Evolutionary conservation across 2,888 invertebrate species (phyloP).

Genomic region (Drosophila colorata): DNA sequence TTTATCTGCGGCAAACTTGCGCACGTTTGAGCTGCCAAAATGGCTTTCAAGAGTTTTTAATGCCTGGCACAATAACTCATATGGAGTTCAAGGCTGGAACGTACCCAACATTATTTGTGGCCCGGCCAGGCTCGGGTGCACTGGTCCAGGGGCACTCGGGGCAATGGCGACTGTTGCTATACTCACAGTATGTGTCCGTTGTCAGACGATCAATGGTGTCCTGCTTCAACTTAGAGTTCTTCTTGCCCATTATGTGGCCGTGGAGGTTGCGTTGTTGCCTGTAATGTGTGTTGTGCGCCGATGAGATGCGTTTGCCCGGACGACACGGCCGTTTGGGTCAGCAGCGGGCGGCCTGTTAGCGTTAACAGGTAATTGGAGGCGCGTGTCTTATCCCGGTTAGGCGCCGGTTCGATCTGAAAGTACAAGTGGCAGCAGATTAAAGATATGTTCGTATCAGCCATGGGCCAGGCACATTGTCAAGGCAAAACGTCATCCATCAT

Average conservation of each 20-base stretch:
- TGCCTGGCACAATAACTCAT: conserved; percentile 54
- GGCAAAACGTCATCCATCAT: conserved; percentile 53
- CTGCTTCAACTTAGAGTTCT: conserved; percentile 97
- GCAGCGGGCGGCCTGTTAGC: conserved; percentile 29
- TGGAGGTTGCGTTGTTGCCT: conserved; percentile 37
- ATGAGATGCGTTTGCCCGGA: background rate
- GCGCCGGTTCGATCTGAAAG: conserved; percentile 61
- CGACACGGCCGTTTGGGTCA: conserved; percentile 30
- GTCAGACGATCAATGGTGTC: conserved; percentile 97
- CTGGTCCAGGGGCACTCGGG: background rate
- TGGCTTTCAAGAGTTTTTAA: conserved; percentile 68
- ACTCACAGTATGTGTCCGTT: conserved; percentile 97
- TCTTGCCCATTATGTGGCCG: conserved; percentile 93
- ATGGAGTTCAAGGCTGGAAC: conserved; percentile 66
- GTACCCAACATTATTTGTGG: conserved; percentile 53
- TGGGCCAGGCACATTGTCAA: conserved; percentile 42
- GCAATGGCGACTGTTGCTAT: conserved; percentile 31
- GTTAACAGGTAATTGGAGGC: conserved; percentile 66
- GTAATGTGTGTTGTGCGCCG: background rate
- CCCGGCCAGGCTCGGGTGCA: background rate
- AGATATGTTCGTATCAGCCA: conserved; percentile 37
- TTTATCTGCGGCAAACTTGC: conserved; percentile 47
- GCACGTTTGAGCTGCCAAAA: conserved; percentile 69
- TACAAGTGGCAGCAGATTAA: conserved; percentile 56
- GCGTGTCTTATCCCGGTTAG: conserved; percentile 73